These are phyloP conservation scores for Hyaena hyaena DNA, from an alignment of 2,113 vertebrate species.

Conservation along the genomic window DNA sequence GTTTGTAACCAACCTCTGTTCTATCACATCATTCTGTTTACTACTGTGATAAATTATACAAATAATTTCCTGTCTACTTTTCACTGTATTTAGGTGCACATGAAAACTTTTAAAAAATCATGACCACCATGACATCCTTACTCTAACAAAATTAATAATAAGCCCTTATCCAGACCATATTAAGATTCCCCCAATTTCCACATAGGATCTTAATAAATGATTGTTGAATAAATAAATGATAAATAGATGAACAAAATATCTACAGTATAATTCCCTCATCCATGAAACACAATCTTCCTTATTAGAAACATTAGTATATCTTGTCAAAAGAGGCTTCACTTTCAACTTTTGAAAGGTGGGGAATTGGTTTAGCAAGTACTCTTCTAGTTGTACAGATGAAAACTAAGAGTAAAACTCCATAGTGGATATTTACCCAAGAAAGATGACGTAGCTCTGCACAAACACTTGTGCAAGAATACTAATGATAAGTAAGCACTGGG, in stretches of 20 bases:
- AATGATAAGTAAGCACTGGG: constrained; percentile 17
- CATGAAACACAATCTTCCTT: background rate
- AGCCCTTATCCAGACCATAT: background rate
- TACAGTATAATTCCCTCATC: background rate
- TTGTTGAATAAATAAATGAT: constrained; percentile 27
- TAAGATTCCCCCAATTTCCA: background rate
- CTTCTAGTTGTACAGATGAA: constrained; percentile 21
- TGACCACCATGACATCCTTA: background rate
- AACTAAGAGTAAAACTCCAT: constrained; percentile 29
- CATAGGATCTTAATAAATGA: constrained; percentile 19
- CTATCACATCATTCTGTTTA: constrained; percentile 10
- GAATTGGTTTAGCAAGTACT: background rate
- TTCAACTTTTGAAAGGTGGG: constrained; percentile 45
- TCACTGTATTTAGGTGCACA: background rate
- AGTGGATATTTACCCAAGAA: constrained; percentile 3
- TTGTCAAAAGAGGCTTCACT: background rate
- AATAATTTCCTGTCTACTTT: background rate
- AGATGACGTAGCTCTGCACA: constrained; percentile 29
- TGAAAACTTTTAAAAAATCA: constrained; percentile 26
- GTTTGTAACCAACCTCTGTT: constrained; percentile 1
- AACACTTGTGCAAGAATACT: constrained; percentile 20
- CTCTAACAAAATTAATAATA: constrained; percentile 41
- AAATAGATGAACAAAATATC: background rate
- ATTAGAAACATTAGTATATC: constrained; percentile 29
- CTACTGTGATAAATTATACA: constrained; percentile 21